Percentiles rank a stretch among this genome's conserved stretches.
Conservation (phyloP, 2,797 vertebrate genomes). For the Poeciliopsis gracilis region DNA sequence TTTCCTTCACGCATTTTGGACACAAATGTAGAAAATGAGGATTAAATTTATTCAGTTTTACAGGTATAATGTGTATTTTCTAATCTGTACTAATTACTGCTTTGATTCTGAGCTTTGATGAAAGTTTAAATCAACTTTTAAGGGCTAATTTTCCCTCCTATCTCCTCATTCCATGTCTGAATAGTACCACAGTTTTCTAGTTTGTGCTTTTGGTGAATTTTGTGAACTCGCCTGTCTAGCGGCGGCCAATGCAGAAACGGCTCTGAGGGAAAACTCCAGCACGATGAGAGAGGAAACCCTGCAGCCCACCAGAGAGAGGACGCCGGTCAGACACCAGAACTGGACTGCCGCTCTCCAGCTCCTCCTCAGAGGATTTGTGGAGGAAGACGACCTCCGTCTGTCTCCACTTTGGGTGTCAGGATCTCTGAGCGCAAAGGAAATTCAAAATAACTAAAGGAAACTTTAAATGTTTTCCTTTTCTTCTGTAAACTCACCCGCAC, state of each 20-base stretch:
- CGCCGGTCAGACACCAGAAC: slow-evolving; percentile 72
- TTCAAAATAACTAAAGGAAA: background rate
- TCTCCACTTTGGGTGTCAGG: slow-evolving; percentile 32
- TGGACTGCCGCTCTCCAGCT: slow-evolving; percentile 61
- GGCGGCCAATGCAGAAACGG: slow-evolving; percentile 74
- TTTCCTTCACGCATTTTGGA: no score
- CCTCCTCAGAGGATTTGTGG: background rate
- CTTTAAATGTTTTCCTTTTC: background rate
- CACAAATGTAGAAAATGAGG: no score
- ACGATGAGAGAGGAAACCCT: slow-evolving; percentile 86
- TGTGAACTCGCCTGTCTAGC: slow-evolving; percentile 74
- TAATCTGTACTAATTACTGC: no score
- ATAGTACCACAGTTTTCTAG: background rate
- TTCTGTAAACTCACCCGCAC: slow-evolving; percentile 79
- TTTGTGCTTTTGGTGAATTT: background rate
- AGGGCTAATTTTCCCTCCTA: no score
- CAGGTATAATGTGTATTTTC: no score
- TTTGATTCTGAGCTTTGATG: no score
- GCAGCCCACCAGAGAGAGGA: slow-evolving; percentile 81
- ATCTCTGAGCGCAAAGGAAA: slow-evolving; percentile 39
- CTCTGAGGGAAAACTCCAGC: slow-evolving; percentile 90
- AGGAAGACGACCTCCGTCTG: slow-evolving; percentile 23
- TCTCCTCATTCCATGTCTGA: no score
- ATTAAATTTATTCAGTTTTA: no score
- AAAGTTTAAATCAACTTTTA: no score